Base-by-base conservation (phyloP, 2,113 vertebrate species). In the Tinamus guttatus region DNA sequence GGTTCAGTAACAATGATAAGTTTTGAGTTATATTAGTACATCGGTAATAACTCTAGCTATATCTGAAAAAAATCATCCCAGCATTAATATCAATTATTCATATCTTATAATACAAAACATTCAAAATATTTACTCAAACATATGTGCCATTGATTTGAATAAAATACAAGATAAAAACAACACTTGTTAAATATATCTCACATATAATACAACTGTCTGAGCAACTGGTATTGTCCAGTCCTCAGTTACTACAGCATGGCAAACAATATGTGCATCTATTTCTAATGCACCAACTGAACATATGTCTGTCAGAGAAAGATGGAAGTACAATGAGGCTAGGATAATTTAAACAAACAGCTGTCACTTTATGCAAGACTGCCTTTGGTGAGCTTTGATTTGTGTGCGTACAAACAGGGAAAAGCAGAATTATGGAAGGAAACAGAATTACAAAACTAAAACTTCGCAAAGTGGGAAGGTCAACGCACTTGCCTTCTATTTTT, bases 301-400 rank as follows among this genome's bases (percentile, higher is more conserved):
- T 97, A 98, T 95, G 97, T 97, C 97, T 97, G 96, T 95, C 97
- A 97, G 89, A 85, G 90, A 91, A 88, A 96, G 93, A 96, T 51
- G 90, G 76, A 94, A 95, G 96, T 80, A 96, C 90, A 97, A 82
- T 17, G 93, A 96, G 90, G 87, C 81, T 94, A n/a, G 71, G 88
- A 85, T 97, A 97, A 98, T 98, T 98, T 97, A 98, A 98, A 98
- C 96, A 97, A 98, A 97, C 97, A 98, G 95, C 96, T 98, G 96
- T 97, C 97, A 98, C 96, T 97, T 97, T 90, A 95, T 97, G 95
- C 95, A 95, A 85, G 90, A 88, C 89, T 95, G 96, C 96, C 94
- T 97, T 91, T 87, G 97, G 92, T 97, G 96, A 98, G 94, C 91
- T 97, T 96, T 97, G 96, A 97, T 97, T 95, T 97, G 93, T 94